Conservation (phyloP, 2,888 invertebrate species). For the Elmis aenea region DNA sequence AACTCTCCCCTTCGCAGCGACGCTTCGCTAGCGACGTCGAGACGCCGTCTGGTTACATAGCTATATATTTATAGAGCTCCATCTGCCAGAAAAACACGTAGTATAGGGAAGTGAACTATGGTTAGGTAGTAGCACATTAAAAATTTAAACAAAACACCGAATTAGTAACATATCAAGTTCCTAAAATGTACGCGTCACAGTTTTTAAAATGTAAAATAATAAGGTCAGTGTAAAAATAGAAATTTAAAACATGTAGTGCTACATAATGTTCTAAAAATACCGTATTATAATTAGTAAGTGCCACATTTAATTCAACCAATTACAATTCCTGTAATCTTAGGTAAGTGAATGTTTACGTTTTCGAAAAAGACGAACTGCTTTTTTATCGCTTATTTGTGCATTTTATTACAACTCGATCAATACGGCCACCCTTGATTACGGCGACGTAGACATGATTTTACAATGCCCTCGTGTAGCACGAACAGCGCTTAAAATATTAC, state of each 20-base stretch:
- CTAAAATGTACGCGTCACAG: too few species aligned
- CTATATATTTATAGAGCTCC: slow-evolving; percentile 21
- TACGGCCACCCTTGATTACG: too few species aligned
- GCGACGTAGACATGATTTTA: too few species aligned
- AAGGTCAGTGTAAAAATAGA: slow-evolving; percentile 14
- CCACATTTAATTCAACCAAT: slow-evolving; percentile 12
- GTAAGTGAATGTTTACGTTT: slow-evolving; percentile 11
- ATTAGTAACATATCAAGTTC: slow-evolving; percentile 13
- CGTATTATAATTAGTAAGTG: slow-evolving; percentile 24
- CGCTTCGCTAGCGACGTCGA: slow-evolving; percentile 18
- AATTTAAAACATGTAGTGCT: slow-evolving; percentile 14
- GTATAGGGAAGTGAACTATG: slow-evolving; percentile 17
- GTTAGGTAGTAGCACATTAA: slow-evolving; percentile 16
- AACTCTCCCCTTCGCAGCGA: slow-evolving; percentile 21
- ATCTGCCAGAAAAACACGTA: slow-evolving; percentile 13
- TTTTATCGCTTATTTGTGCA: too few species aligned
- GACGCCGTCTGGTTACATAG: slow-evolving; percentile 18
- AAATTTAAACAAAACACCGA: slow-evolving; percentile 5
- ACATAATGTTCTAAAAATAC: slow-evolving; percentile 26
- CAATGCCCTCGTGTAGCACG: too few species aligned
- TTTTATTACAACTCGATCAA: too few species aligned
- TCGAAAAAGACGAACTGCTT: too few species aligned
- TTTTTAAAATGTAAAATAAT: too few species aligned
- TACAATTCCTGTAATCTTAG: slow-evolving; percentile 13
- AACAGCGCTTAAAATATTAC: too few species aligned